phyloP scores from a whole-genome alignment of 2,888 invertebrate genomes.

The Emmelina monodactyla region DNA sequence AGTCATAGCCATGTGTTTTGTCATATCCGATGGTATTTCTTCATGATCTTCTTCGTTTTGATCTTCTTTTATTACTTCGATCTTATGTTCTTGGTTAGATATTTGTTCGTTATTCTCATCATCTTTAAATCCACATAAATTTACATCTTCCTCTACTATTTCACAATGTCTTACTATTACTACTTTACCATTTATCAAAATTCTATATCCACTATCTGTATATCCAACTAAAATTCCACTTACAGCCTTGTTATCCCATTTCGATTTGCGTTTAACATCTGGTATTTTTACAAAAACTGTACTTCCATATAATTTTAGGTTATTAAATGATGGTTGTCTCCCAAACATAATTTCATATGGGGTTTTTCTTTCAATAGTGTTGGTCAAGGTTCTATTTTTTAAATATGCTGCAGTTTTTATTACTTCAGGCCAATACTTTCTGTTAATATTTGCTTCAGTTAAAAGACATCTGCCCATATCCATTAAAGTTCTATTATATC shows the following conservation, averaged over 20 bases:
- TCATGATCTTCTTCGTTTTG: constrained; percentile 12
- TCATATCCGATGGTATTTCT: too few species aligned
- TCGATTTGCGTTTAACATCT: constrained; percentile 18
- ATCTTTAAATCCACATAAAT: too few species aligned
- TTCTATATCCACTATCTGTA: constrained; percentile 20
- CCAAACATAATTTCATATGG: constrained; percentile 20
- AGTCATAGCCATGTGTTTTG: neutral
- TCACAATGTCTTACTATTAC: constrained; percentile 19
- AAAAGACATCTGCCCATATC: constrained; percentile 19
- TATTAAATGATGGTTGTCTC: constrained; percentile 17
- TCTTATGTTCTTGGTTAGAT: neutral
- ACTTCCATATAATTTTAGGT: constrained; percentile 21
- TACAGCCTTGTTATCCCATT: constrained; percentile 21
- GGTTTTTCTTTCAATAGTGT: constrained; percentile 20
- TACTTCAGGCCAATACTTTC: constrained; percentile 19
- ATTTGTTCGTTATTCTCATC: neutral
- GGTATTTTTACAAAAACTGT: constrained; percentile 21
- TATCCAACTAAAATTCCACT: constrained; percentile 20
- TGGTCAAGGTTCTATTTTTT: constrained; percentile 20
- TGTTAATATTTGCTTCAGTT: constrained; percentile 18
- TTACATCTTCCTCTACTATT: constrained; percentile 12
- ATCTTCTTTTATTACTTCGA: neutral
- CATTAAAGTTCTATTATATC: constrained; percentile 20
- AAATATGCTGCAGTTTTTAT: constrained; percentile 21
- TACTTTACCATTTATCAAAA: constrained; percentile 19